Evolutionary conservation across 2,113 vertebrate species (phyloP).

Genomic region (Heterotilapia buettikoferi): DNA sequence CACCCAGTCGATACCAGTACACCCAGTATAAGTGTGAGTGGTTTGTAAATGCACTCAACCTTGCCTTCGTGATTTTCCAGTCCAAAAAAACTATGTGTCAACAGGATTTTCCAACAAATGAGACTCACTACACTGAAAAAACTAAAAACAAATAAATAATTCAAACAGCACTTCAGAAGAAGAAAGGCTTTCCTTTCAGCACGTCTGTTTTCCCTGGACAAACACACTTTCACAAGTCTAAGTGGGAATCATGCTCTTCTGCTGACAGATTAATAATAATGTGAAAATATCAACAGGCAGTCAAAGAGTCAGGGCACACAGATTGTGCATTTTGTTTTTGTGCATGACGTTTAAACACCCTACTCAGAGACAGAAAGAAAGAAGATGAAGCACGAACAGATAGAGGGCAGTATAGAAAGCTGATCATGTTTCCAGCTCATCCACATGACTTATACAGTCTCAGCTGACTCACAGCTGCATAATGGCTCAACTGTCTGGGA

Average conservation of each 20-base stretch:
- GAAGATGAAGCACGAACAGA: background rate
- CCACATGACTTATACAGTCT: background rate
- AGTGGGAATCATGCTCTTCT: slow-evolving; percentile 1
- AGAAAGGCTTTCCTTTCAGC: background rate
- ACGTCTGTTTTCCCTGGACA: background rate
- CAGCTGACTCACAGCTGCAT: background rate
- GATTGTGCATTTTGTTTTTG: background rate
- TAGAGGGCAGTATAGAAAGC: background rate
- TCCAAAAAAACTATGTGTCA: background rate
- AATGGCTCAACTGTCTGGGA: background rate
- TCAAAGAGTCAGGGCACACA: background rate
- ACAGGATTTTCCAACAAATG: background rate
- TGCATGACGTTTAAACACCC: background rate
- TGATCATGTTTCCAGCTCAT: background rate
- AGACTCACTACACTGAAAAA: background rate
- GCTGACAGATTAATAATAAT: slow-evolving; percentile 3
- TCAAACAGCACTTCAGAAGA: background rate
- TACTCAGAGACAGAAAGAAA: background rate
- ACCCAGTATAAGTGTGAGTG: background rate
- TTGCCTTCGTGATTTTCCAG: background rate
- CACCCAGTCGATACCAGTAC: background rate
- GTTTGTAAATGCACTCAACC: background rate
- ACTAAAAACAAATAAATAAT: background rate
- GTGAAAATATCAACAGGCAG: slow-evolving; percentile 9
- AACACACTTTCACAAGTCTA: background rate